Percentiles rank a stretch among this genome's conserved stretches.
Evolutionary conservation across 2,797 vertebrate genomes (phyloP).

Genomic region (Taeniopygia guttata): DNA sequence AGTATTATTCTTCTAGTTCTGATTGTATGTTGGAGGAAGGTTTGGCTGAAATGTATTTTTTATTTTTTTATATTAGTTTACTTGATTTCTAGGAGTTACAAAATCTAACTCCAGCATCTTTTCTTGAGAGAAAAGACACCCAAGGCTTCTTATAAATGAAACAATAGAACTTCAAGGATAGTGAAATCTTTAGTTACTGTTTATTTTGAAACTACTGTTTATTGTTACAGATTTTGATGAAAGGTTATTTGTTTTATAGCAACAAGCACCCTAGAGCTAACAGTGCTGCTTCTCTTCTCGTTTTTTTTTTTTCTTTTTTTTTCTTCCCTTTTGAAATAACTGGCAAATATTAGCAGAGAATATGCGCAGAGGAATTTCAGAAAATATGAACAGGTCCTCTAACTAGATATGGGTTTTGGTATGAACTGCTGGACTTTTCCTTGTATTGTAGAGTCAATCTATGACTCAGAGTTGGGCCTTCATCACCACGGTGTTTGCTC

Average conservation of each 20-base stretch:
- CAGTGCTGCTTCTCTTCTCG: neutral
- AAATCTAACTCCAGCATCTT: neutral
- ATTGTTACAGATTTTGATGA: conserved; percentile 3
- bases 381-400: neutral
- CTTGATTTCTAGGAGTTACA: neutral
- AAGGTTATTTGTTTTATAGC: conserved; percentile 22
- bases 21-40: neutral
- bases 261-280: conserved; percentile 6
- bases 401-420: neutral
- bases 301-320: neutral
- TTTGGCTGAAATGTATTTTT: neutral
- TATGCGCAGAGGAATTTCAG: neutral
- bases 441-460: neutral
- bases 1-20: neutral
- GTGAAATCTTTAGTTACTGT: conserved; percentile 39
- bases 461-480: neutral
- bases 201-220: neutral
- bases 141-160: conserved; percentile 9
- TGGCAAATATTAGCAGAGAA: neutral
- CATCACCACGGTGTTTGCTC: accelerated
- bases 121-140: neutral
- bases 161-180: neutral
- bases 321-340: neutral
- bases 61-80: neutral
- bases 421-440: neutral